A percentile compares a stretch with the other conserved stretches of the same genome.
These are phyloP conservation scores for Drosophila virilis DNA, from an alignment of 1,140 invertebrate genomes.

Conservation along the genomic window DNA sequence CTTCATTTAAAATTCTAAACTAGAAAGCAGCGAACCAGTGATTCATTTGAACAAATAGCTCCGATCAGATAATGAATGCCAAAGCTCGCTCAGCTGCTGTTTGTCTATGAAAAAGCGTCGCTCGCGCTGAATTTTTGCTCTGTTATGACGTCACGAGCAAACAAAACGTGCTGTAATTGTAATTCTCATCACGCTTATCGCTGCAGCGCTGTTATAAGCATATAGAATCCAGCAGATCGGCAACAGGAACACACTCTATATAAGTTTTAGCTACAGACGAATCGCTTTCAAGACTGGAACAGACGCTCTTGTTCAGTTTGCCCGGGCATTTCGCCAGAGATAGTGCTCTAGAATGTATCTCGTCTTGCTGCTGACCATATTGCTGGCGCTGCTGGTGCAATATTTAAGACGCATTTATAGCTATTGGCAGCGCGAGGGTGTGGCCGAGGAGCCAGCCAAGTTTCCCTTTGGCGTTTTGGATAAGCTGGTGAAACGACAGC, in stretches of 20 bases:
- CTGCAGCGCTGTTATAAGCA: not conserved
- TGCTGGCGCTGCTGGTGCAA: slow-evolving; percentile 23
- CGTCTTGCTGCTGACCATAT: slow-evolving; percentile 12
- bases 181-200: not conserved
- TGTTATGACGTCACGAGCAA: slow-evolving; percentile 2
- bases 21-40: not conserved
- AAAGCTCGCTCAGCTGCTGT: slow-evolving; percentile 2
- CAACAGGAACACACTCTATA: not conserved
- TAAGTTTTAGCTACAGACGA: not conserved
- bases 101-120: not conserved
- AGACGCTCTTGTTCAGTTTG: slow-evolving; percentile 13
- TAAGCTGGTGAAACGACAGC: slow-evolving; percentile 35
- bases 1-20: too few relatives aligned
- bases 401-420: slow-evolving; percentile 53
- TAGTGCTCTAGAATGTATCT: slow-evolving; percentile 40
- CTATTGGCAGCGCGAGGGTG: slow-evolving; percentile 63
- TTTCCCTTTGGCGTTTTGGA: slow-evolving; percentile 69
- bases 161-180: not conserved
- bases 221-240: too few relatives aligned
- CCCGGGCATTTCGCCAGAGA: not conserved
- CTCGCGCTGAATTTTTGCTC: not conserved
- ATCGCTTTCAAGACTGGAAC: not conserved
- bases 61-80: not conserved
- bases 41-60: slow-evolving; percentile 2
- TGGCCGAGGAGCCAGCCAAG: slow-evolving; percentile 51